Base-by-base conservation (phyloP, 1,140 invertebrate genomes). In the Steinernema khuongi region DNA sequence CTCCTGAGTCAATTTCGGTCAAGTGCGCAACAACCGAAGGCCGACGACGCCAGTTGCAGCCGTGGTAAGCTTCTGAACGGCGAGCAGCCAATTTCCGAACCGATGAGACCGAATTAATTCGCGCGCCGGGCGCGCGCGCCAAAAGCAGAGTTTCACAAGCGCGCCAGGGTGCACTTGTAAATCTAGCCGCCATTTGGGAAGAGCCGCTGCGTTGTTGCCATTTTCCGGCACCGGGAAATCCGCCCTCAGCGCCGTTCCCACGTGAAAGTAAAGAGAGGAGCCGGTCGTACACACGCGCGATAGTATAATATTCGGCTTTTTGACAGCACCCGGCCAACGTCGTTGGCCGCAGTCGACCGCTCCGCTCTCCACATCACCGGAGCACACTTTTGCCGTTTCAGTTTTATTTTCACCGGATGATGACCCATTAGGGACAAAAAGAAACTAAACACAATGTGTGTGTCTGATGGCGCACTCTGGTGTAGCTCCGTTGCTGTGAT, bases 281-380 rank as follows among this genome's bases (percentile, higher is more conserved):
- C 50, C 4, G n/a, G 36, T n/a, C 50, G 50, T n/a, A n/a, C n/a
- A n/a, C n/a, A n/a, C 50, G 50, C 22, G 50, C 50, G 50, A 7
- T 60, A 60, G 26, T 60, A 60, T 60, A 60, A 60, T 60, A 11
- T 60, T 60, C 50, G 26, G 50, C 50, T 60, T 60, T 60, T 60
- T 60, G 50, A 60, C 50, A 22, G 14, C 50, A 60, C 50, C 22
- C 7, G 14, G 14, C 11, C n/a, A 7, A 11, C 7, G 7, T 7
- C 36, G 36, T 22, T 7, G 19, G 19, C 14, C 11, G 50, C 14
- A 60, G 19, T 7, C 50, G 50, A 11, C 50, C 22, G 50, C 50
- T 60, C n/a, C n/a, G n/a, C n/a, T n/a, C n/a, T n/a, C 19, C 22
- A 14, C 14, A 7, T 26, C 11, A 22, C 11, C 19, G 4, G 19